Base-by-base conservation (phyloP, 2,113 vertebrate genomes). In the Anguilla japonica region DNA sequence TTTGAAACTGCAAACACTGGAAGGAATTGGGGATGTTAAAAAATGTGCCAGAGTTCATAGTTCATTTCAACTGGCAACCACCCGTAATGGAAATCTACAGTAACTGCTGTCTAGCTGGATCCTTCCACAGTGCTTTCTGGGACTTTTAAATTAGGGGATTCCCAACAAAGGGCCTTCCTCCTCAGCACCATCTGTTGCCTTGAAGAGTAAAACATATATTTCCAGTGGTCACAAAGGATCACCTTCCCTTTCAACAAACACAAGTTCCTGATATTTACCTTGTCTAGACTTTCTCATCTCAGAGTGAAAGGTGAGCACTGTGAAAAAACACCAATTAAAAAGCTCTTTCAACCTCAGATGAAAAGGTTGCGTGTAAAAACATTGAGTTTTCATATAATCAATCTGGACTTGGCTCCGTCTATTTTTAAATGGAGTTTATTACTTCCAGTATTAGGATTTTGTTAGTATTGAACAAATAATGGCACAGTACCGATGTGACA, bases 341-440 rank as follows among this genome's bases (percentile, higher is more conserved):
- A 89, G 87, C 89, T 86, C 90, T 92, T 92, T 92, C 88, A 75
- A 75, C 88, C 89, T 88, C 88, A 89, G 67, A 57, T 53, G 78
- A 89, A 89, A 83, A 87, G 86, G 86, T 83, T 91, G 89, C 88
- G 87, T 92, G 91, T 93, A 93, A 92, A 92, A 94, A 91, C 85
- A 84, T 39, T 84, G 43, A 3, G 41, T 46, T n/a, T 71, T 71
- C 71, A 75, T 5, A 75, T 75, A 34, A 34, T 34, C n/a, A 22
- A 75, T 13, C 13, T 13, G 26, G 71, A 75, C 71, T n/a, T 75
- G 34, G 71, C 71, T 34, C 26, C 16, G n/a, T 13, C 71, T 75
- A n/a, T 13, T 75, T 75, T 75, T 75, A 34, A 75, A 91, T 90
- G n/a, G 26, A 34, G 71, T 29, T 75, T 75, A 75, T 75, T 9